A percentile compares a stretch with the other conserved stretches of the same genome.
phyloP scores from a whole-genome alignment of 2,113 vertebrate genomes.

The Eonycteris spelaea region DNA sequence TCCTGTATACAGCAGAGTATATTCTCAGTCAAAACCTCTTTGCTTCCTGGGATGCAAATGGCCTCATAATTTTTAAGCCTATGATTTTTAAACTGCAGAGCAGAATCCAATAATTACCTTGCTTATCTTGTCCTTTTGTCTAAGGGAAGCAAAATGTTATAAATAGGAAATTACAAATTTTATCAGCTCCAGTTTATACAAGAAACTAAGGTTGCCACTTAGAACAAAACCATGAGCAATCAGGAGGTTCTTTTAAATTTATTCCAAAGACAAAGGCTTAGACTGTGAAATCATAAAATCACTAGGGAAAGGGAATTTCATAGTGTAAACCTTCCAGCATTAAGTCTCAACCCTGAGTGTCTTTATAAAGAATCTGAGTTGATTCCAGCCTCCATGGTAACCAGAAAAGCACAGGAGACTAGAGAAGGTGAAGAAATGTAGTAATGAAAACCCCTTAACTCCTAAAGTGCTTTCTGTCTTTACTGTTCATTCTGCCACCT shows the following conservation, averaged over 20 bases:
- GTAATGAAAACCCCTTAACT: constrained; percentile 20
- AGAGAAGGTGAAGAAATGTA: constrained; percentile 39
- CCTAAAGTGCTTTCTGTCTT: constrained; percentile 41
- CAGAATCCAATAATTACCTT: constrained; percentile 48
- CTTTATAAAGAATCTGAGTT: constrained; percentile 61
- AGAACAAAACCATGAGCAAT: constrained; percentile 30
- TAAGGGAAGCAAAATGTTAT: constrained; percentile 30
- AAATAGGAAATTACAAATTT: constrained; percentile 50
- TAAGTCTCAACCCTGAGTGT: constrained; percentile 55
- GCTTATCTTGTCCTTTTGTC: constrained; percentile 39
- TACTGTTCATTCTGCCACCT: neutral
- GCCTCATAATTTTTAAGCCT: constrained; percentile 21
- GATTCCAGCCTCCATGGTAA: constrained; percentile 58
- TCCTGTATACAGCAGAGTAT: neutral
- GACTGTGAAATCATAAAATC: constrained; percentile 55
- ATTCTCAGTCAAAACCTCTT: constrained; percentile 24
- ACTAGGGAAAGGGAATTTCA: constrained; percentile 55
- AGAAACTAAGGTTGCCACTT: constrained; percentile 14
- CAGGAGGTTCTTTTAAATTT: constrained; percentile 42
- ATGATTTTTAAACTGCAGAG: constrained; percentile 31
- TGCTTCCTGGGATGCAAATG: constrained; percentile 11
- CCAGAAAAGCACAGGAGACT: constrained; percentile 57
- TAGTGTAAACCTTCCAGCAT: constrained; percentile 44
- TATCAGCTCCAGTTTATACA: constrained; percentile 36
- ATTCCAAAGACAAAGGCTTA: constrained; percentile 52